Conservation (phyloP, 2,113 vertebrate species). For the Thymallus thymallus region DNA sequence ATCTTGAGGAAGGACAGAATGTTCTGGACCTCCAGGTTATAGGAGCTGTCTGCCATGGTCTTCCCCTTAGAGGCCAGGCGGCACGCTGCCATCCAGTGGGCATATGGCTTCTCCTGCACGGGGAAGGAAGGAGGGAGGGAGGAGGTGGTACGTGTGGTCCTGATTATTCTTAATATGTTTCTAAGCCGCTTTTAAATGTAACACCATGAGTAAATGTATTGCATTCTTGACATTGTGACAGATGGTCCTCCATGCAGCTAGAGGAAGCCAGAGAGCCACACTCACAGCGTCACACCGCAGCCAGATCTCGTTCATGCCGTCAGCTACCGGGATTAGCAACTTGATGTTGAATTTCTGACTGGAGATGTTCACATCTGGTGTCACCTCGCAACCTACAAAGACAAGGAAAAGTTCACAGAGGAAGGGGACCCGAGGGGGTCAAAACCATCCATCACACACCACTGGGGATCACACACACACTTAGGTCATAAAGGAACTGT, state of each 20-base stretch:
- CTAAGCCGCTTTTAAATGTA: background rate
- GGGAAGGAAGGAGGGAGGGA: no score
- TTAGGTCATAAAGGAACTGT: background rate
- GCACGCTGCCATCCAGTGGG: slow-evolving; percentile 98
- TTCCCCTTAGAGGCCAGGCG: slow-evolving; percentile 97
- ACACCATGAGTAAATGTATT: background rate
- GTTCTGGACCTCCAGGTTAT: slow-evolving; percentile 96
- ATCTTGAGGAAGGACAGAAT: slow-evolving; percentile 98
- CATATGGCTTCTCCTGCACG: slow-evolving; percentile 92
- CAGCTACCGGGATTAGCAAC: slow-evolving; percentile 93
- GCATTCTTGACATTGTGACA: background rate
- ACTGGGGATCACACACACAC: background rate
- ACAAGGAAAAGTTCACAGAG: slow-evolving; percentile 22
- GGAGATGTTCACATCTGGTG: slow-evolving; percentile 98
- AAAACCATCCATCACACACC: slow-evolving; percentile 3
- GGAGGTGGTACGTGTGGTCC: no score
- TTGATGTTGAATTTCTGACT: slow-evolving; percentile 99
- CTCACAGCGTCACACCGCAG: slow-evolving; percentile 94
- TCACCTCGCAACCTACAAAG: slow-evolving; percentile 92
- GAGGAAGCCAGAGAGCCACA: background rate
- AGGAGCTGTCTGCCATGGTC: slow-evolving; percentile 98
- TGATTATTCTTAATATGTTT: no score
- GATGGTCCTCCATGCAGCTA: background rate
- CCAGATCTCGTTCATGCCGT: slow-evolving; percentile 99
- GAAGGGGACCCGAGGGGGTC: slow-evolving; percentile 24